Evolutionary conservation across 2,888 invertebrate genomes (phyloP), one percentile per base, ranked within the genome.

Genomic region (Cryptocephalus primarius): DNA sequence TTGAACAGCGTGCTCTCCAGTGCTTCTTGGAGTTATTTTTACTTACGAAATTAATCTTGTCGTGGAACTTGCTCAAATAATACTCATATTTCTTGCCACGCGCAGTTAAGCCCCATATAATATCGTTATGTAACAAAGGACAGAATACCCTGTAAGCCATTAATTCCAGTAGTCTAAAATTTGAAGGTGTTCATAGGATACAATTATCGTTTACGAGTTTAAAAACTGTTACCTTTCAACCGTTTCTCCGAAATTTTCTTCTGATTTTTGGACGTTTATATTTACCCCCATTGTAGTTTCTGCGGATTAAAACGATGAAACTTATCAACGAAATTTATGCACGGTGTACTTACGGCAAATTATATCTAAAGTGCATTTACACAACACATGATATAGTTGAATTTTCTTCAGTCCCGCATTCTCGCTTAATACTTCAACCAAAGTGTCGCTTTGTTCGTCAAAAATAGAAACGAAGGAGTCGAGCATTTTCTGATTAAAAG

Each of bases 401-500:
- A 78, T 73, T 1, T 65, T 66, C 44, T 67, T 65, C 1, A 39
- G 40, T 10, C 66, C 71, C 31, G 62, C 55, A 47, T 64, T 59
- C 33, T 67, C 65, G 45, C 62, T 55, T 31, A 82, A 60, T 39
- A 71, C 70, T 2, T 74, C 56, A 0, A 69, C 60, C 50, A 85
- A 60, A 40, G 72, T 71, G 9, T 69, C 63, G 38, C 77, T 70
- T 60, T 83, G 79, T 51, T 77, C 74, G 14, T 75, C 75, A 60
- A 83, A 81, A 8, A 80, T 72, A 4, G 74, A 72, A 8, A 81
- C 69, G 57, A 78, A 82, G 38, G 77, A 74, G 48, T 80, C 75
- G 33, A 83, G 64, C 48, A 79, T 73, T 47, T 75, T 75, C 60
- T 77, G 79, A 60, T 80, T 78, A 61, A 83, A 83, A 11, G 81